Conservation (phyloP, 2,797 vertebrate species). For the Vespertilio murinus region DNA sequence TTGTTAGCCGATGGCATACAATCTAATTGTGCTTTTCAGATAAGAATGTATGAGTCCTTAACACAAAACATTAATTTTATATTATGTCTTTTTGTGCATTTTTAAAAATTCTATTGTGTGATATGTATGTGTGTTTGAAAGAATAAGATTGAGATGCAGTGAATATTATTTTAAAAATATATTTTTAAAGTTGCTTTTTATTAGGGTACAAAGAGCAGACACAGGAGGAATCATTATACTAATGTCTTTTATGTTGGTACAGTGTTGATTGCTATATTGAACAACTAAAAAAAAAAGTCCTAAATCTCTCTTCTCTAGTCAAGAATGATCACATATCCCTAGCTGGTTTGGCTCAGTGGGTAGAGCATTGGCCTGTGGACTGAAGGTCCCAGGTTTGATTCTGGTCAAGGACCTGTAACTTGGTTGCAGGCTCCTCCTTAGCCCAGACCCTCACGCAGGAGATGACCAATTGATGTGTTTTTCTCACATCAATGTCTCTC, state of each 20-base stretch:
- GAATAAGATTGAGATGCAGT: not conserved
- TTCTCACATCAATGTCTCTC: too few relatives aligned
- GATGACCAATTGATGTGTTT: too few relatives aligned
- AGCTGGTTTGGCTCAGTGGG: too few relatives aligned
- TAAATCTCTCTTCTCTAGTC: not conserved
- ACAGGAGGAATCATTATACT: not conserved
- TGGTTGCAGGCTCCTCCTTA: too few relatives aligned
- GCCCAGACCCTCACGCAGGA: too few relatives aligned
- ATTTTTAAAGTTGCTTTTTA: constrained; percentile 21
- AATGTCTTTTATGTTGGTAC: not conserved
- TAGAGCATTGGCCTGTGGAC: too few relatives aligned
- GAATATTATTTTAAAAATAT: not conserved
- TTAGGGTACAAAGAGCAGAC: not conserved
- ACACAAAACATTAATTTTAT: not conserved
- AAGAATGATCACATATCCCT: not conserved
- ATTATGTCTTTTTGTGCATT: not conserved
- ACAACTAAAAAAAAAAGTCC: not conserved
- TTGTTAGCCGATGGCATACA: not conserved
- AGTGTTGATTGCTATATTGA: not conserved
- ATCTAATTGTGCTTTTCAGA: constrained; percentile 15
- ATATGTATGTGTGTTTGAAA: not conserved
- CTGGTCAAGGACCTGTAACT: too few relatives aligned
- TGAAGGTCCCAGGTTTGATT: too few relatives aligned
- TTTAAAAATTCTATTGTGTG: not conserved
- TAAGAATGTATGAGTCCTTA: not conserved